Conservation (phyloP, 2,888 invertebrate species). For the Metacarcinus magister region DNA sequence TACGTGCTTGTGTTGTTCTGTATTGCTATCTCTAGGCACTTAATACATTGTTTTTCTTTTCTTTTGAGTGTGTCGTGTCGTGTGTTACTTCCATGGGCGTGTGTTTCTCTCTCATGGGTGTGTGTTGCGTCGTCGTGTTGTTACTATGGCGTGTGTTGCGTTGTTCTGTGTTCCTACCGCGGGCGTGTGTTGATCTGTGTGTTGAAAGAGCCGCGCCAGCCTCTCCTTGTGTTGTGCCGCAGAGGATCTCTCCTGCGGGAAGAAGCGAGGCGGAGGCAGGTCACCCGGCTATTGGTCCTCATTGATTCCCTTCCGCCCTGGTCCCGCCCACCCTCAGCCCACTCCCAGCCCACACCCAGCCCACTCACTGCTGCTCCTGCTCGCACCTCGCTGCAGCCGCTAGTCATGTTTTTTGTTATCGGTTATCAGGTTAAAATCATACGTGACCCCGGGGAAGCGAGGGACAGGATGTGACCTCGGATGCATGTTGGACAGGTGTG, state of each 20-base stretch:
- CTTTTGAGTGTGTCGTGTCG: background rate
- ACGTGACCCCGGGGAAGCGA: background rate
- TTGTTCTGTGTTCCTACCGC: background rate
- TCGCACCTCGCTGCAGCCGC: background rate
- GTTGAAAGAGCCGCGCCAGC: background rate
- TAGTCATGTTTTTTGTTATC: background rate
- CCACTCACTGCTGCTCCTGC: background rate
- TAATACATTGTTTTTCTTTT: background rate
- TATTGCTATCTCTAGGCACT: background rate
- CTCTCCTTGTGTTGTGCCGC: background rate
- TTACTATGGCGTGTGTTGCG: background rate
- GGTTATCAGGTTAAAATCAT: background rate
- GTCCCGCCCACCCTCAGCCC: background rate
- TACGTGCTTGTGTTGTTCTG: background rate
- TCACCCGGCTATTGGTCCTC: conserved; percentile 45
- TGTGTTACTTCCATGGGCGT: background rate
- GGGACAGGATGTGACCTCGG: background rate
- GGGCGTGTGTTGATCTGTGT: background rate
- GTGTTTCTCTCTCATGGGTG: background rate
- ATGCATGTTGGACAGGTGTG: background rate
- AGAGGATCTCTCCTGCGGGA: conserved; percentile 2
- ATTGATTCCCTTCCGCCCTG: conserved; percentile 31
- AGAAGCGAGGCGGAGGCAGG: conserved; percentile 21
- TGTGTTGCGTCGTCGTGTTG: background rate
- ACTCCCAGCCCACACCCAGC: background rate